Evolutionary conservation across 2,888 invertebrate genomes (phyloP).

Genomic region (Euphydryas editha): DNA sequence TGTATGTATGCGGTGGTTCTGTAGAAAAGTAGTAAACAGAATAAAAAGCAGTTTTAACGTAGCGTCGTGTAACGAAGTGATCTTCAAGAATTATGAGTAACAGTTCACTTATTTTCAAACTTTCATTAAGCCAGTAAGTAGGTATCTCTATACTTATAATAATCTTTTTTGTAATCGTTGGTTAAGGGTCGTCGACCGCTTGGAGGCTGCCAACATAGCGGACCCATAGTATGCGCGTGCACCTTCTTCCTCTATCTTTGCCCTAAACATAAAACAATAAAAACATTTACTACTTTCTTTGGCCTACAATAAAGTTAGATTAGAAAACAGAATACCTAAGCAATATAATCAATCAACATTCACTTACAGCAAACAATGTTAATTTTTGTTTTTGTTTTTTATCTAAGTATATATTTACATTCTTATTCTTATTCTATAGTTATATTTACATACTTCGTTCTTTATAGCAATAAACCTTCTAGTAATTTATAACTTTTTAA

Average conservation of each 20-base stretch:
- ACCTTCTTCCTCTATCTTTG: slow-evolving; percentile 73
- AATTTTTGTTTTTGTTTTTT: background rate
- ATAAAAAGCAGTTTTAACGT: slow-evolving; percentile 5
- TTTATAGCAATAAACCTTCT: no score
- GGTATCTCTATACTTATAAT: slow-evolving; percentile 58
- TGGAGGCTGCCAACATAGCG: slow-evolving; percentile 77
- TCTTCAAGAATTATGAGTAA: slow-evolving; percentile 2
- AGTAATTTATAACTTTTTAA: no score
- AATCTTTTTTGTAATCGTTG: slow-evolving; percentile 79
- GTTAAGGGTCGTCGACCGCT: slow-evolving; percentile 75
- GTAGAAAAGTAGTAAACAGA: no score
- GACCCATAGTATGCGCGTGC: slow-evolving; percentile 62
- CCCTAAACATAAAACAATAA: slow-evolving; percentile 48
- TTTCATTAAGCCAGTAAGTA: slow-evolving; percentile 36
- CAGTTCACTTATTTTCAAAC: slow-evolving; percentile 29
- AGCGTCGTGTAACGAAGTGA: background rate
- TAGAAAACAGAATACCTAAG: slow-evolving; percentile 2
- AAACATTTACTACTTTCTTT: slow-evolving; percentile 53
- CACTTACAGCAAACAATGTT: background rate
- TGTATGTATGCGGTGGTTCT: slow-evolving; percentile 44
- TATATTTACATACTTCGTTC: no score
- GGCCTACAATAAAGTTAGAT: slow-evolving; percentile 49
- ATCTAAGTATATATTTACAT: no score
- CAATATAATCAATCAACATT: background rate
- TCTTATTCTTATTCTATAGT: no score